Evolutionary conservation across 2,113 vertebrate species (phyloP), one percentile per base, ranked within the genome.

Genomic region (Aix galericulata): DNA sequence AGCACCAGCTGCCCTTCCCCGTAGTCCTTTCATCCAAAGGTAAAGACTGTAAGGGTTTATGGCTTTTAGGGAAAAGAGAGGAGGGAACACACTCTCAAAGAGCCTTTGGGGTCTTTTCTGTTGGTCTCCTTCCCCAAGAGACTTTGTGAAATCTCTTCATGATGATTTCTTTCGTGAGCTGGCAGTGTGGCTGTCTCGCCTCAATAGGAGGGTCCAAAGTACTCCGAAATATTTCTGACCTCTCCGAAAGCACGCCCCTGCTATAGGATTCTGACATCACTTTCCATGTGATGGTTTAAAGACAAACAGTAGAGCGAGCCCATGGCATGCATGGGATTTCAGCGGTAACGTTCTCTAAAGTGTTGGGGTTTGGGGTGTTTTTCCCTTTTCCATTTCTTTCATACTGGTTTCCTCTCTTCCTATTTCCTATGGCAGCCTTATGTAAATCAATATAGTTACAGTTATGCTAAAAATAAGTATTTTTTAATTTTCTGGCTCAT

Each of bases 191-290:
- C 46, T 63, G 5, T 38, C 34, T 86, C 82, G 59, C 94, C 93
- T 92, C 94, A 91, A 89, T 79, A 94, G 87, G 93, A 97, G 91
- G 76, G 74, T 78, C 92, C 40, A 46, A 86, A 94, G 31, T 40
- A 75, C 68, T n/a, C 46, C 0, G 2, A 68, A 91, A 85, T 91
- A 93, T 87, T 96, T 96, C 84, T 91, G 89, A 60, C 31, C 6
- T 6, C 50, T 91, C 85, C 82, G 88, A 90, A 91, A 96, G 86
- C 88, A 93, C 6, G 27, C 62, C 91, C 63, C 63, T 77, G 63
- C 91, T 91, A 82, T 91, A 94, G 93, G 92, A 91, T 83, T 82
- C 63, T 53, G 60, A 59, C 67, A 31, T 82, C 0, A 62, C 86
- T 88, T 95, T 91, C 90, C 92, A 77, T 32, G 17, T 58, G 75